Percentiles rank a stretch among this genome's conserved stretches.
Evolutionary conservation across 2,888 invertebrate species (phyloP).

Genomic region (Gordius sp.): DNA sequence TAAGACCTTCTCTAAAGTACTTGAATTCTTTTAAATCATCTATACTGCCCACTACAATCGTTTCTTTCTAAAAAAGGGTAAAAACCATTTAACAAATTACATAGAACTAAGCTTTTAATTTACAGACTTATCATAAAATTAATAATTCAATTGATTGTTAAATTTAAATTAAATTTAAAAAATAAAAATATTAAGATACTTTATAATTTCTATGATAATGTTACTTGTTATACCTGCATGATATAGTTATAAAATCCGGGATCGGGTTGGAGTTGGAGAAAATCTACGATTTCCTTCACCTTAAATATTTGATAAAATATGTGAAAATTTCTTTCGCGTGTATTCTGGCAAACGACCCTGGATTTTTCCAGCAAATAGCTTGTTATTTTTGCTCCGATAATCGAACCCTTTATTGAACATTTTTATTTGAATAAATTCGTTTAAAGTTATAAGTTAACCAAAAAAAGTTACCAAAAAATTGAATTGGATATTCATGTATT

Average conservation of each 20-base stretch:
- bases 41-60: conserved; percentile 20
- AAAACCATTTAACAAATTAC: background rate
- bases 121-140: background rate
- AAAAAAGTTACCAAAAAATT: conserved; percentile 46
- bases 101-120: background rate
- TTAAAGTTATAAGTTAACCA: background rate
- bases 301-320: conserved; percentile 63
- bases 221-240: conserved; percentile 9
- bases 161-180: background rate
- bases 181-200: background rate
- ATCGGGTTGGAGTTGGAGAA: background rate
- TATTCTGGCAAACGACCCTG: conserved; percentile 65
- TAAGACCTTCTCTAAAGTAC: conserved; percentile 22
- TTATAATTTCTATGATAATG: background rate
- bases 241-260: background rate
- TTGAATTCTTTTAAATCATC: conserved; percentile 23
- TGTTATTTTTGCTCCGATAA: conserved; percentile 79
- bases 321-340: conserved; percentile 86
- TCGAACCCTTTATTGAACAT: conserved; percentile 39
- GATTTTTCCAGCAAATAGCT: conserved; percentile 93
- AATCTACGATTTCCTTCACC: background rate
- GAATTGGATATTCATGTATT: conserved; percentile 98
- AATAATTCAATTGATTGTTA: background rate
- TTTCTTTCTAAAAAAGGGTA: background rate
- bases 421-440: background rate